phyloP scores from a whole-genome alignment of 2,888 invertebrate species.

The Eupithecia insigniata region DNA sequence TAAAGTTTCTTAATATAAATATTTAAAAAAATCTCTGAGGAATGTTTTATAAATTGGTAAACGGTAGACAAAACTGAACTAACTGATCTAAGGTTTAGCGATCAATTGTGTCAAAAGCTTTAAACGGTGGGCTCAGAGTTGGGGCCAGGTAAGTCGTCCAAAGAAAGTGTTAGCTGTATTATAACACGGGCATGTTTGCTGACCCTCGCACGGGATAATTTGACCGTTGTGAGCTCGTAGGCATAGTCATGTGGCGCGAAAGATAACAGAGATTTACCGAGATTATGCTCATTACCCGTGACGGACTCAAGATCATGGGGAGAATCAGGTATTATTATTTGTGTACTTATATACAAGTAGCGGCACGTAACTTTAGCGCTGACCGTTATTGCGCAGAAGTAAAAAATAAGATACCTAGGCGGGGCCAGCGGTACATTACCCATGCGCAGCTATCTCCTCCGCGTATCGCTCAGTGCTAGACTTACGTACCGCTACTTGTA shows the following conservation, averaged over 20 bases:
- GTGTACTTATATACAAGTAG: too few species aligned
- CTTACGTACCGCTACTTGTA: too few species aligned
- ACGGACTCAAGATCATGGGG: neutral
- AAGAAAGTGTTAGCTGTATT: slow-evolving; percentile 33
- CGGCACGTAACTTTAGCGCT: too few species aligned
- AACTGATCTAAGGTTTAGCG: neutral
- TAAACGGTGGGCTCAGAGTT: neutral
- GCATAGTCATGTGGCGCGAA: slow-evolving; percentile 17
- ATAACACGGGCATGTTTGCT: slow-evolving; percentile 29
- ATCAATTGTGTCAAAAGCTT: neutral
- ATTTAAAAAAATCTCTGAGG: too few species aligned
- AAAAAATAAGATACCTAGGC: too few species aligned
- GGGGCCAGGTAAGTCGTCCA: neutral
- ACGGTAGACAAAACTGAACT: neutral
- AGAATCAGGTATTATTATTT: neutral
- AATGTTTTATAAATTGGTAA: neutral
- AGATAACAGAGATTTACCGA: slow-evolving; percentile 23
- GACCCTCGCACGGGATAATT: slow-evolving; percentile 29
- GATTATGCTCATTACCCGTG: slow-evolving; percentile 23
- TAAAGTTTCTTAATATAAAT: too few species aligned
- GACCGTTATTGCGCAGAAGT: too few species aligned
- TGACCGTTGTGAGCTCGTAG: slow-evolving; percentile 22
- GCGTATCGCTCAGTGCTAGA: too few species aligned
- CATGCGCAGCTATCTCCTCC: too few species aligned
- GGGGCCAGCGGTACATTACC: too few species aligned